Conservation (phyloP, 2,888 invertebrate genomes). For the Caenorhabditis macrosperma region DNA sequence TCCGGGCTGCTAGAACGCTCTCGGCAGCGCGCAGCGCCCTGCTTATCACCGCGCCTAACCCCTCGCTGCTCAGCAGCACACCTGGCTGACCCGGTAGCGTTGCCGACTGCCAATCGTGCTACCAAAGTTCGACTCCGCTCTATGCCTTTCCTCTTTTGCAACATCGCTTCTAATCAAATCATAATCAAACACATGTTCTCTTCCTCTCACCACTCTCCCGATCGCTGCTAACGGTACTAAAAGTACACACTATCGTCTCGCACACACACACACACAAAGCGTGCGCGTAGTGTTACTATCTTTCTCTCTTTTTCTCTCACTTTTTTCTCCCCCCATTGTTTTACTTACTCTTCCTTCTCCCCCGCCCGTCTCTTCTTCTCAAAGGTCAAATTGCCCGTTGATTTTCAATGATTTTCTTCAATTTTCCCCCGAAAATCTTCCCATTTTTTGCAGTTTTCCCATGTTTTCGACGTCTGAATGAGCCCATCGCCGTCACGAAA, state of each 20-base stretch:
- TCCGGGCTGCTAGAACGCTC: no score
- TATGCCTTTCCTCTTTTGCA: no score
- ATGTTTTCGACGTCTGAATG: constrained; percentile 33
- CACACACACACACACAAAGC: constrained; percentile 18
- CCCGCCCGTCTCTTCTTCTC: no score
- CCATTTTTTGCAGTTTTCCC: background rate
- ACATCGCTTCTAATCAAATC: no score
- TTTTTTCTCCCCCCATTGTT: background rate
- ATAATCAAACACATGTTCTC: background rate
- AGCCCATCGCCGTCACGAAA: constrained; percentile 48
- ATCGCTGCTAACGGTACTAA: constrained; percentile 26
- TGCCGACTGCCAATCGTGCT: no score
- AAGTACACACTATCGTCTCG: constrained; percentile 45
- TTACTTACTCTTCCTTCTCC: background rate
- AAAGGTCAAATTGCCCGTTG: no score
- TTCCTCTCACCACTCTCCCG: background rate
- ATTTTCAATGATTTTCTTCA: constrained; percentile 4
- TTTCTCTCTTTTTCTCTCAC: constrained; percentile 14
- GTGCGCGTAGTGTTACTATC: background rate
- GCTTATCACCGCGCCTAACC: no score
- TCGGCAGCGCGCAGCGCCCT: no score
- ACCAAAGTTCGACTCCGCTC: no score
- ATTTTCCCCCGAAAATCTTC: background rate
- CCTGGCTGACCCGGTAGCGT: no score
- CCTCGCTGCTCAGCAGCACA: no score